Evolutionary conservation across 1,140 invertebrate species (phyloP), one percentile per base, ranked within the genome.

Genomic region (Druon quercuslanigerum): DNA sequence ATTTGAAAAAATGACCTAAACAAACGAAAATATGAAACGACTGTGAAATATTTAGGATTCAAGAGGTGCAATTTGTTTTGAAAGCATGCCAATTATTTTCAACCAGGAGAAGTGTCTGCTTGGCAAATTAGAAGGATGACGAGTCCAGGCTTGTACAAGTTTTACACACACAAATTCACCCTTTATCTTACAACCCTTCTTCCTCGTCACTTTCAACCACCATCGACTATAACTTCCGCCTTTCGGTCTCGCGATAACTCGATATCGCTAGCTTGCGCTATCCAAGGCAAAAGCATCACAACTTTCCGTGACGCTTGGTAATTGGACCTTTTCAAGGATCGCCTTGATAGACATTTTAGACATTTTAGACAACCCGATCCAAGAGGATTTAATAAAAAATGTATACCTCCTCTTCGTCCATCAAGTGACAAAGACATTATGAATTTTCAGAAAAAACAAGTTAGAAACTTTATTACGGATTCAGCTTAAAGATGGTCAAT

Each of bases 221-320:
- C 60, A 66, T 16, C 60, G 14, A 57, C 11, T 33, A 60, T 40
- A 33, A 66, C 60, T 66, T 66, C 17, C 33, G 54, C 57, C 40
- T 74, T 57, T 33, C n/a, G 19, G 19, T 20, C 19, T 50, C 33
- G 11, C 60, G 50, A 74, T 74, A 74, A 74, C 17, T 25, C 73
- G 54, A 74, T 74, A 56, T 50, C 73, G 25, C 40, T 60, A 52
- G 19, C 14, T 74, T 14, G 33, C 73, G 73, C 57, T 56, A 74
- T 50, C 73, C 73, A 60, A 74, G 54, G 56, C 17, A n/a, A 60
- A 60, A 19, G 73, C 57, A 20, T 74, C 73, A 74, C 51, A 74
- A 74, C 40, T 74, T 74, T 74, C 54, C 73, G 40, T 54, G 50
- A 74, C 51, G 73, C 57, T 74, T 40, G 51, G 73, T 74, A 74